Percentiles rank a stretch among this genome's conserved stretches.
Conservation (phyloP, 2,113 vertebrate genomes). For the Gnathonemus longibarbis region DNA sequence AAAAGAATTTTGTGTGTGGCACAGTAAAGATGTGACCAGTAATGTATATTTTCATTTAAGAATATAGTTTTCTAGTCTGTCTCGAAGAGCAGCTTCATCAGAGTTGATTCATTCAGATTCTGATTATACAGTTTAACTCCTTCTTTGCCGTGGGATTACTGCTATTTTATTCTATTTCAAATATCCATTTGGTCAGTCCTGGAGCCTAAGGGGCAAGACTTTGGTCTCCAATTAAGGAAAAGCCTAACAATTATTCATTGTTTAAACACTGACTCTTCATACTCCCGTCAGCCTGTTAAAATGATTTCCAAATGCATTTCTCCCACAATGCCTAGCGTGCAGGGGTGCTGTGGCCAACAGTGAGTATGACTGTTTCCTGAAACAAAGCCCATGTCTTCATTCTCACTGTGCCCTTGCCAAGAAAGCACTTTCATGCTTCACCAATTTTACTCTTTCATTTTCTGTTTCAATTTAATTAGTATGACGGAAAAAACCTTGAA, state of each 20-base stretch:
- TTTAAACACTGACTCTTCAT: background rate
- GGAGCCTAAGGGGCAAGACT: background rate
- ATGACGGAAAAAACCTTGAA: background rate
- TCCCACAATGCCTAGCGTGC: background rate
- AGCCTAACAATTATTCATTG: background rate
- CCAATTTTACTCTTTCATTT: constrained; percentile 16
- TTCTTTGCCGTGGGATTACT: background rate
- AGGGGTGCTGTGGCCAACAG: background rate
- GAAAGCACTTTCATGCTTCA: constrained; percentile 3
- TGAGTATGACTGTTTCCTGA: constrained; percentile 6
- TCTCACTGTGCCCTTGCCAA: background rate
- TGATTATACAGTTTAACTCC: background rate
- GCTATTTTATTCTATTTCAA: background rate
- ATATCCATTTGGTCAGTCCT: background rate
- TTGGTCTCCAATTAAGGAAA: background rate
- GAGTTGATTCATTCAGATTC: background rate
- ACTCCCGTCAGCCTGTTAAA: background rate
- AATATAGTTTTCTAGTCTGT: background rate
- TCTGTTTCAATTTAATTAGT: background rate
- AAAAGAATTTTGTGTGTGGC: background rate
- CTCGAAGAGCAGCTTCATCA: background rate
- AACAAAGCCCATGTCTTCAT: constrained; percentile 7
- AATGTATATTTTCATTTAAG: background rate
- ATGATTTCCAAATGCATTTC: background rate
- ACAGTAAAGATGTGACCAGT: background rate